phyloP scores from a whole-genome alignment of 2,113 vertebrate genomes.

The Hirundichthys speculiger region DNA sequence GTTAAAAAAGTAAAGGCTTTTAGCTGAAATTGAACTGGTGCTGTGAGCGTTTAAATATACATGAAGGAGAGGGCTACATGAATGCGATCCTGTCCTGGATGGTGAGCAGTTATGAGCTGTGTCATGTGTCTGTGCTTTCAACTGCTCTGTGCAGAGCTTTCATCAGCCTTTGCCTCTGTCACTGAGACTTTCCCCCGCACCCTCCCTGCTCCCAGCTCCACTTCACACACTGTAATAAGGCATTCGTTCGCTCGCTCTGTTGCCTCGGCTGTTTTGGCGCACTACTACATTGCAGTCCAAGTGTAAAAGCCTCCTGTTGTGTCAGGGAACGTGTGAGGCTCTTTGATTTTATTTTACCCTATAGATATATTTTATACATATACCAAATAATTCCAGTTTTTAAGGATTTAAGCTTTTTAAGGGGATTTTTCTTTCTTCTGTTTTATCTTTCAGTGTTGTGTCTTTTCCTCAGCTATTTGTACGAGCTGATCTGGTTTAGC shows the following conservation, averaged over 20 bases:
- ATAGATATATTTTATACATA: background rate
- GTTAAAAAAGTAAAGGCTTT: slow-evolving; percentile 28
- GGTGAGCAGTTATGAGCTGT: slow-evolving; percentile 72
- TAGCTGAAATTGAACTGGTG: slow-evolving; percentile 45
- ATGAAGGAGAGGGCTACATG: slow-evolving; percentile 63
- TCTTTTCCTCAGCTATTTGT: slow-evolving; percentile 5
- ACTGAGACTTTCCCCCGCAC: slow-evolving; percentile 54
- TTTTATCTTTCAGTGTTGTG: slow-evolving; percentile 7
- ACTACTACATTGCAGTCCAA: slow-evolving; percentile 68
- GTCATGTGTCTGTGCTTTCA: slow-evolving; percentile 68
- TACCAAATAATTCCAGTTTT: slow-evolving; percentile 2
- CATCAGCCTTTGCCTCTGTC: slow-evolving; percentile 72
- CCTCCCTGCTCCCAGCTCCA: slow-evolving; percentile 57
- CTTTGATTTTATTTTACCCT: slow-evolving; percentile 39
- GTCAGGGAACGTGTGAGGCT: slow-evolving; percentile 30
- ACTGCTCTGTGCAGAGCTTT: slow-evolving; percentile 61
- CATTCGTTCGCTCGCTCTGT: slow-evolving; percentile 49
- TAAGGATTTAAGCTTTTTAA: background rate
- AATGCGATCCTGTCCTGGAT: slow-evolving; percentile 61
- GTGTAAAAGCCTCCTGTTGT: slow-evolving; percentile 54
- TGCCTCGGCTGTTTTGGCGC: slow-evolving; percentile 57
- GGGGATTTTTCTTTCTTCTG: background rate
- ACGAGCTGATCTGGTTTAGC: slow-evolving; percentile 26
- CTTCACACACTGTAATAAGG: slow-evolving; percentile 65
- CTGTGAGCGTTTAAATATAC: slow-evolving; percentile 69